phyloP scores from a whole-genome alignment of 2,888 invertebrate genomes.

The Acanthosoma haemorrhoidale region DNA sequence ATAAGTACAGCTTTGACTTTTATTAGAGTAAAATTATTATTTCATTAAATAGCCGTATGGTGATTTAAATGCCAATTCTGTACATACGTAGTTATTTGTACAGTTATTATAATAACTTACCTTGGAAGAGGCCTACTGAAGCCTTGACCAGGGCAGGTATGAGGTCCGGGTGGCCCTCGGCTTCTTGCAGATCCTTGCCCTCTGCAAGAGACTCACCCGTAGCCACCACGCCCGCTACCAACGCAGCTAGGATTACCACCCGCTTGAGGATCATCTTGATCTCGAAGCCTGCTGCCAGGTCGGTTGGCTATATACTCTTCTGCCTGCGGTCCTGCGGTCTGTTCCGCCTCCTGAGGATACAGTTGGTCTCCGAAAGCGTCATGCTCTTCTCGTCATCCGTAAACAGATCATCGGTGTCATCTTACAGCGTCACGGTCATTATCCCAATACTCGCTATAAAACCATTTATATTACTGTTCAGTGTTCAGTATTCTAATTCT shows the following conservation, averaged over 20 bases:
- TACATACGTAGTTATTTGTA: too few species aligned
- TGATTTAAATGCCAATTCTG: too few species aligned
- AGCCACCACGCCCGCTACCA: too few species aligned
- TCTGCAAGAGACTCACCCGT: too few species aligned
- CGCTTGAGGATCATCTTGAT: neutral
- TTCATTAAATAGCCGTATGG: too few species aligned
- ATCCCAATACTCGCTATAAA: too few species aligned
- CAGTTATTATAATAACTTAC: neutral
- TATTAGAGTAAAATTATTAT: too few species aligned
- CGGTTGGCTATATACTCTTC: neutral
- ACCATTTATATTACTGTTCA: too few species aligned
- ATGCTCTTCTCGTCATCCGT: neutral
- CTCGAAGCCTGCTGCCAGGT: neutral
- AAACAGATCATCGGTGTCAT: too few species aligned
- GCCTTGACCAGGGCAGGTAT: neutral
- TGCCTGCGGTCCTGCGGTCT: constrained; percentile 4
- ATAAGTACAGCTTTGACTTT: too few species aligned
- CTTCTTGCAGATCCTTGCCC: neutral
- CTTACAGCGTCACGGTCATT: too few species aligned
- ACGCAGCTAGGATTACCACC: neutral
- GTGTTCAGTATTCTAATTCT: too few species aligned
- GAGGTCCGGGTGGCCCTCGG: neutral
- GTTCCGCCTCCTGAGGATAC: neutral
- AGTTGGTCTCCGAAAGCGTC: neutral
- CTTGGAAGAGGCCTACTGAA: neutral